Evolutionary conservation across 2,113 vertebrate species (phyloP).

Genomic region (Oxygymnocypris stewartii): DNA sequence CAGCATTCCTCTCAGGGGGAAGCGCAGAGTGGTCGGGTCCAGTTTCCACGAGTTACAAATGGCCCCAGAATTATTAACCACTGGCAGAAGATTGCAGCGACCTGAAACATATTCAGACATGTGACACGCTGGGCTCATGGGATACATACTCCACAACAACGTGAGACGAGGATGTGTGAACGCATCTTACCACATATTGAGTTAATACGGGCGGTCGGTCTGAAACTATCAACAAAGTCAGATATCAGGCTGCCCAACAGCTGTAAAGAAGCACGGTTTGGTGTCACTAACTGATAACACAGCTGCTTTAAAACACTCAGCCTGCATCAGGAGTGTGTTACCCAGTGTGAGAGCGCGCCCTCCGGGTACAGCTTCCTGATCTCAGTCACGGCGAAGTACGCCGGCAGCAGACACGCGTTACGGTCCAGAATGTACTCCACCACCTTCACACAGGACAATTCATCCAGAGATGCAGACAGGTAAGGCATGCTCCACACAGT

Average conservation of each 20-base stretch:
- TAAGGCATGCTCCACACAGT: no score
- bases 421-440: constrained; percentile 97
- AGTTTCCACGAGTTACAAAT: constrained; percentile 99
- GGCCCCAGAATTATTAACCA: constrained; percentile 97
- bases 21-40: constrained; percentile 93
- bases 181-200: constrained; percentile 92
- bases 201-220: constrained; percentile 97
- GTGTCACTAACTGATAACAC: background rate
- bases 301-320: no score
- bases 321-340: no score
- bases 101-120: constrained; percentile 70
- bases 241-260: constrained; percentile 93
- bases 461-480: background rate
- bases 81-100: constrained; percentile 94
- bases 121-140: no score
- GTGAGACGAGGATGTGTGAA: background rate
- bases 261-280: constrained; percentile 63
- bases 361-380: constrained; percentile 97
- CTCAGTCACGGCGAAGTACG: constrained; percentile 96
- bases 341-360: constrained; percentile 96
- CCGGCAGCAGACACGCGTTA: constrained; percentile 95
- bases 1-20: constrained; percentile 92
- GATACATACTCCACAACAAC: background rate
- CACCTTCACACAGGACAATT: constrained; percentile 75
- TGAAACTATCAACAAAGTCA: constrained; percentile 98